Evolutionary conservation across 1,140 invertebrate genomes (phyloP), one percentile per base, ranked within the genome.

Genomic region (Drosophila lacteicornis): DNA sequence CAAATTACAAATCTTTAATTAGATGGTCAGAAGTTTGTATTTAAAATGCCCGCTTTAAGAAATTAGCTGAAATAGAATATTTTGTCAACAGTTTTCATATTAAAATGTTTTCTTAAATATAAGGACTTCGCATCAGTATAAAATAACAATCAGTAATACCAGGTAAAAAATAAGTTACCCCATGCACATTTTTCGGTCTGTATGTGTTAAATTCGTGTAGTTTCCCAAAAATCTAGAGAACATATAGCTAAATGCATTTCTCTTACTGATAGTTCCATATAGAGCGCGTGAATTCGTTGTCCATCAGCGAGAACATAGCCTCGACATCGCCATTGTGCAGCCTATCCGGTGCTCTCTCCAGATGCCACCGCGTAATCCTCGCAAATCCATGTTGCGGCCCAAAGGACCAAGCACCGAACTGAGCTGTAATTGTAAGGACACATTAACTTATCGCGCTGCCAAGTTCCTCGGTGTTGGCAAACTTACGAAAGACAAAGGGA

Each of bases 401-500:
- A 92, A 96, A 97, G 51, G 96, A 96, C 97, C 97, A 99, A 68
- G 96, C 95, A 65, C 98, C 98, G 93, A 99, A 99, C 95, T 98
- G 97, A 87, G 98, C 98, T 98, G 93, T 19, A 59, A 56, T 40
- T 12, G 50, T 19, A 40, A 33, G 11, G 25, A 46, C 38, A 63
- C 19, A 30, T 73, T 15, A 59, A 55, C 27, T 58, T 49, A 43
- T 43, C 27, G 12, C n/a, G 0, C 19, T 8, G 25, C 13, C 15
- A 50, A 40, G n/a, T 11, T 56, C 11, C 22, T 56, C 19, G 55
- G 13, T 43, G 8, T 19, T 9, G 46, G 25, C 27, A 50, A 93
- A 97, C 97, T 98, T 95, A 98, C 98, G 98, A 94, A 99, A 99
- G 77, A 99, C 97, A 93, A 99, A 97, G 68, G 98, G 98, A 93